Conservation (phyloP, 2,113 vertebrate genomes). For the Cyanoliseus patagonus region DNA sequence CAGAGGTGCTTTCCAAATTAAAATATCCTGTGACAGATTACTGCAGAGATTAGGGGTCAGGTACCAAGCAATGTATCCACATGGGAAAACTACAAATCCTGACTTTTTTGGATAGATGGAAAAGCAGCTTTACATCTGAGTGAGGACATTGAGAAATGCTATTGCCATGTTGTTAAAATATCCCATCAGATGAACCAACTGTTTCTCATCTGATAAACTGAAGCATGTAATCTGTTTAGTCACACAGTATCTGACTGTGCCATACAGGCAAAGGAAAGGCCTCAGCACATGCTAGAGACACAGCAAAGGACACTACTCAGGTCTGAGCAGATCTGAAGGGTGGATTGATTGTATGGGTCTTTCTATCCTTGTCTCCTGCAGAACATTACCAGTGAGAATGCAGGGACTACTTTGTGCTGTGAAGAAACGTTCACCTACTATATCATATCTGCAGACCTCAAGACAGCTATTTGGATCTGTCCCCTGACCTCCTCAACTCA, state of each 20-base stretch:
- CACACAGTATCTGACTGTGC: background rate
- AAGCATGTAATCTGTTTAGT: background rate
- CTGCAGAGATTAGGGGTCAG: background rate
- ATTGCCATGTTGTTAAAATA: background rate
- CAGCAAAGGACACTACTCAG: background rate
- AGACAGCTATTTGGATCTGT: background rate
- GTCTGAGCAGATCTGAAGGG: background rate
- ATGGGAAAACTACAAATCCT: background rate
- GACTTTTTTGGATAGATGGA: background rate
- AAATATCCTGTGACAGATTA: background rate
- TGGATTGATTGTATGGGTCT: background rate
- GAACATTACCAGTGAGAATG: background rate
- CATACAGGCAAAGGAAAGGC: background rate
- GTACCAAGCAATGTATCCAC: background rate
- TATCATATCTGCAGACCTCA: background rate
- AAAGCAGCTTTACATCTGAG: background rate
- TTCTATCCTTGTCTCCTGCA: background rate
- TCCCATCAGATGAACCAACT: background rate
- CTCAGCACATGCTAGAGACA: background rate
- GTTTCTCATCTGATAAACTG: background rate
- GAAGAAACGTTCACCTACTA: background rate
- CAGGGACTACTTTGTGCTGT: fast-evolving
- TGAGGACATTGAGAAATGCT: background rate
- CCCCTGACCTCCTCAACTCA: background rate
- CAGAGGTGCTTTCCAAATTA: background rate